Evolutionary conservation across 2,113 vertebrate species (phyloP).

Genomic region (Falcunculus frontatus): DNA sequence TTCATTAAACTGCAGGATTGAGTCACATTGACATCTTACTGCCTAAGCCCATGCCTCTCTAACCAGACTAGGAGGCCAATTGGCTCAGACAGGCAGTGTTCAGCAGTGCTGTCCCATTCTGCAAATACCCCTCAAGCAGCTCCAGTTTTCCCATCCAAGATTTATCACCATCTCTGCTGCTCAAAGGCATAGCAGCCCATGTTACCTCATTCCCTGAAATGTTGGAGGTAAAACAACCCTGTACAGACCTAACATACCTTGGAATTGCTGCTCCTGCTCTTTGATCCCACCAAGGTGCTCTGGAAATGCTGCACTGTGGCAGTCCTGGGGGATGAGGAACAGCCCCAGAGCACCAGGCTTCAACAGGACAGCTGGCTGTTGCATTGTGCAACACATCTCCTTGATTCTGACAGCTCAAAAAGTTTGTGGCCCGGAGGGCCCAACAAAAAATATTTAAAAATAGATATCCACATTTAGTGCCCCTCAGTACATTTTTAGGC

Average conservation of each 20-base stretch:
- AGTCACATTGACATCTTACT: background rate
- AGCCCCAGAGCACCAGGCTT: background rate
- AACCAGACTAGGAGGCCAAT: background rate
- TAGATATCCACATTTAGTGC: background rate
- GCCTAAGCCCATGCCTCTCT: background rate
- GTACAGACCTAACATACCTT: background rate
- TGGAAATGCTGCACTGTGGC: background rate
- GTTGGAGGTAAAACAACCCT: background rate
- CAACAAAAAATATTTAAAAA: background rate
- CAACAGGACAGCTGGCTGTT: background rate
- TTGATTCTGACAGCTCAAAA: background rate
- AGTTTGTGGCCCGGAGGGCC: background rate
- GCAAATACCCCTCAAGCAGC: background rate
- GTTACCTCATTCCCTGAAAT: background rate
- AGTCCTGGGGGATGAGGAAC: background rate
- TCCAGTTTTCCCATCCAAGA: background rate
- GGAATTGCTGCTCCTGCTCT: background rate
- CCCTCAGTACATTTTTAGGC: background rate
- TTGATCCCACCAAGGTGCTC: rapidly evolving
- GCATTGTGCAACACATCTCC: background rate
- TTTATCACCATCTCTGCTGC: background rate
- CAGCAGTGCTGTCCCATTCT: background rate
- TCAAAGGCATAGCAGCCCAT: background rate
- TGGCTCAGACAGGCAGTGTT: background rate
- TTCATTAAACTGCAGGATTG: background rate